Evolutionary conservation across 2,888 invertebrate species (phyloP).

Genomic region (Podabrus alpinus): DNA sequence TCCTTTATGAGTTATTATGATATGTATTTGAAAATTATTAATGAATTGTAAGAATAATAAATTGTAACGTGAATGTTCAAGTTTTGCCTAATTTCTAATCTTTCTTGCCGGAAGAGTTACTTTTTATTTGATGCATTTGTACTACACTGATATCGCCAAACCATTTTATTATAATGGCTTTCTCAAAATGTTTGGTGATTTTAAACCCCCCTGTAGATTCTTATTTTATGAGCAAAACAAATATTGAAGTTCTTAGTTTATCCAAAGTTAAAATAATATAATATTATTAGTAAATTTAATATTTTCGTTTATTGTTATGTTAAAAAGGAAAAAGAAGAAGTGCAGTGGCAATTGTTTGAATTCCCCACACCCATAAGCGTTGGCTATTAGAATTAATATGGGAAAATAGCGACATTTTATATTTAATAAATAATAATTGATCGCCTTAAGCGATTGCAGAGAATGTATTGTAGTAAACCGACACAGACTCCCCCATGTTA

Average conservation of each 20-base stretch:
- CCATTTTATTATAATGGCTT: background rate
- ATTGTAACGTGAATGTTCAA: background rate
- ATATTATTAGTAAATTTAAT: too few relatives aligned
- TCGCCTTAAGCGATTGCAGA: background rate
- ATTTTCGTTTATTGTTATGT: too few relatives aligned
- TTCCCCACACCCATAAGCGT: conserved; percentile 1
- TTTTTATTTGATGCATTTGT: background rate
- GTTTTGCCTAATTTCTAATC: background rate
- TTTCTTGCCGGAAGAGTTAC: background rate
- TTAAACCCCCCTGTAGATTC: background rate
- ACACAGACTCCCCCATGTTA: conserved; percentile 33
- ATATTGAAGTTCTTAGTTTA: too few relatives aligned
- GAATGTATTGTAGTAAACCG: conserved; percentile 5
- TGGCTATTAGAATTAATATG: conserved; percentile 2
- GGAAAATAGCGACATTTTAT: conserved; percentile 2
- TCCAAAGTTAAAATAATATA: too few relatives aligned
- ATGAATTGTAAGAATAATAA: background rate
- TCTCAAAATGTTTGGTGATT: background rate
- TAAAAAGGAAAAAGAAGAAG: background rate
- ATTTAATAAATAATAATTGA: background rate
- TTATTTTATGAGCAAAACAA: too few relatives aligned
- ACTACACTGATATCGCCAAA: background rate
- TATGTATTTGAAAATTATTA: background rate
- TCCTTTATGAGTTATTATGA: background rate
- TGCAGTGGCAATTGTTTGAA: background rate